These are phyloP conservation scores for Hirtodrosophila cameraria DNA, from an alignment of 2,888 invertebrate species.

Conservation along the genomic window DNA sequence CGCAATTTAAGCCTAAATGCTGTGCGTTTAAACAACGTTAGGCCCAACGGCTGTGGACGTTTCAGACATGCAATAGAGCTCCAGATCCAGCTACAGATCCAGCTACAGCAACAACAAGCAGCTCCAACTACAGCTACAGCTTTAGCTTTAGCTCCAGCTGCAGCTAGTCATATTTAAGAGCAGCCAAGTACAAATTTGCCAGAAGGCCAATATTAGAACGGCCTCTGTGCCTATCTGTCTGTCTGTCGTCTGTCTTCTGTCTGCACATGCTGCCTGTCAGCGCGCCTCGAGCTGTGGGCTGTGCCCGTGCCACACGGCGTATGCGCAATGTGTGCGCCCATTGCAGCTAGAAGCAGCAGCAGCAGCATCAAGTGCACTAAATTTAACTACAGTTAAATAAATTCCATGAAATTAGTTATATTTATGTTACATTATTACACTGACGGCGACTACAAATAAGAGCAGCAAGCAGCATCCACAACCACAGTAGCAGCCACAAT, in stretches of 20 bases:
- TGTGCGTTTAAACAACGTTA: slow-evolving; percentile 70
- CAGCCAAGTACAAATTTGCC: slow-evolving; percentile 65
- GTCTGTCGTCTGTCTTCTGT: slow-evolving; percentile 13
- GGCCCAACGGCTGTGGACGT: slow-evolving; percentile 51
- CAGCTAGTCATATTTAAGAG: slow-evolving; percentile 57
- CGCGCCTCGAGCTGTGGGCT: slow-evolving; percentile 66
- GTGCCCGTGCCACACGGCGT: slow-evolving; percentile 52
- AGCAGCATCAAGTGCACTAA: slow-evolving; percentile 64
- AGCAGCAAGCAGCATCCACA: slow-evolving; percentile 21
- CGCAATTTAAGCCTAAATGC: slow-evolving; percentile 78
- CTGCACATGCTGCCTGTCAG: slow-evolving; percentile 65
- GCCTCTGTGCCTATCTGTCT: slow-evolving; percentile 14
- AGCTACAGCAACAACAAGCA: slow-evolving; percentile 5
- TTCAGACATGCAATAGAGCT: slow-evolving; percentile 63
- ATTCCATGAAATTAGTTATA: slow-evolving; percentile 78
- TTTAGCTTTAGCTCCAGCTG: slow-evolving; percentile 26
- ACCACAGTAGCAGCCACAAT: slow-evolving; percentile 25
- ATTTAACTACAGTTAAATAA: slow-evolving; percentile 77
- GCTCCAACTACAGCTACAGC: slow-evolving; percentile 16
- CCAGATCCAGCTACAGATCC: not conserved
- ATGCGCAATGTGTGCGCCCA: slow-evolving; percentile 63
- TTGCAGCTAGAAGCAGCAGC: slow-evolving; percentile 28
- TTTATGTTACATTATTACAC: slow-evolving; percentile 73
- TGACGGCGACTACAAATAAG: slow-evolving; percentile 67
- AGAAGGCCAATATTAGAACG: slow-evolving; percentile 29